Conservation (phyloP, 1,140 invertebrate species). For the Trachymyrmex septentrionalis region DNA sequence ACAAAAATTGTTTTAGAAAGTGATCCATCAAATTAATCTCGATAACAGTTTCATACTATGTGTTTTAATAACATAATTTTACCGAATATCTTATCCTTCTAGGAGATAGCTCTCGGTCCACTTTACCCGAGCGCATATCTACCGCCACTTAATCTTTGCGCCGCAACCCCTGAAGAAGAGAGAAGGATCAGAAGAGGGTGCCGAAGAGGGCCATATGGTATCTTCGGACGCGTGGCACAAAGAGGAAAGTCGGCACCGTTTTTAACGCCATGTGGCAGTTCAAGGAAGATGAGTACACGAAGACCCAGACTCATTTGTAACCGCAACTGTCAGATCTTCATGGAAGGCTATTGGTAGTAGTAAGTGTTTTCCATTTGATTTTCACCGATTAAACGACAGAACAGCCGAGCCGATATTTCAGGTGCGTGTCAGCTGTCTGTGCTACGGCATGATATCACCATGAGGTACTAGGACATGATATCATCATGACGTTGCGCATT, state of each 20-base stretch:
- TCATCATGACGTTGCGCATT: constrained; percentile 62
- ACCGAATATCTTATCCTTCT: constrained; percentile 17
- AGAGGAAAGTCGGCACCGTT: constrained; percentile 78
- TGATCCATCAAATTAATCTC: background rate
- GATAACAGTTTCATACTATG: background rate
- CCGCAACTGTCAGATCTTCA: constrained; percentile 79
- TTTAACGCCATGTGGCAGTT: constrained; percentile 84
- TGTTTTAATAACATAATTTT: constrained; percentile 6
- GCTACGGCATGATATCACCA: constrained; percentile 28
- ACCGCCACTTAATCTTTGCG: constrained; percentile 67
- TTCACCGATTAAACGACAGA: constrained; percentile 60
- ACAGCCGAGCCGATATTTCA: constrained; percentile 58
- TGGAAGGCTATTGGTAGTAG: constrained; percentile 33
- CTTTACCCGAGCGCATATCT: constrained; percentile 37
- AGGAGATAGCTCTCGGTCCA: background rate
- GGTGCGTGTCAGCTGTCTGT: constrained; percentile 67
- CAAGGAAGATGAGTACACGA: constrained; percentile 56
- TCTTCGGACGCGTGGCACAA: constrained; percentile 81
- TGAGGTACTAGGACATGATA: constrained; percentile 49
- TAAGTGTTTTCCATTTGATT: constrained; percentile 67
- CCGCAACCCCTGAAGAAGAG: constrained; percentile 48
- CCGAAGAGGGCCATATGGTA: constrained; percentile 82
- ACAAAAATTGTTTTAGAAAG: background rate
- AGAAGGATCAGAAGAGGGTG: constrained; percentile 67
- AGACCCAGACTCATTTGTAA: constrained; percentile 75